Evolutionary conservation across 53 echinoderm and acorn worm species (phyloP).

Genomic region (Arbacia lixula): DNA sequence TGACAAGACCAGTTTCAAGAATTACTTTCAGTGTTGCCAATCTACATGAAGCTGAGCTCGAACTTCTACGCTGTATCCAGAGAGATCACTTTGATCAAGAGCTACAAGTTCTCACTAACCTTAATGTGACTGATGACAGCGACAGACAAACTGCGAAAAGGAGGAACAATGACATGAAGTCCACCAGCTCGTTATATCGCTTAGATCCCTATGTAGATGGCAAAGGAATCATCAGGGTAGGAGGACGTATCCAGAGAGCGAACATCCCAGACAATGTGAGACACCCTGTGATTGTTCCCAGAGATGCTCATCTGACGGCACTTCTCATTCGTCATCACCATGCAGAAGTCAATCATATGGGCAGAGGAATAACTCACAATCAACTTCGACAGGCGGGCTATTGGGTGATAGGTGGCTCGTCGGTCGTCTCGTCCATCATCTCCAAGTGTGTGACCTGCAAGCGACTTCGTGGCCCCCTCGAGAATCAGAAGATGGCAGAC

Average conservation of each 20-base stretch:
- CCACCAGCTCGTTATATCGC: neutral
- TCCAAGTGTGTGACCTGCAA: conserved; percentile 62
- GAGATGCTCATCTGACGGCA: neutral
- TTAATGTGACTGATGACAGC: neutral
- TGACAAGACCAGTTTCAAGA: neutral
- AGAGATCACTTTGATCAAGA: neutral
- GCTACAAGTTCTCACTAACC: neutral
- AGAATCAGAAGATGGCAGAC: conserved; percentile 71
- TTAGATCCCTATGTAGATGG: neutral
- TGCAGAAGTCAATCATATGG: conserved; percentile 60
- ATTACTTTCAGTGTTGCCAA: neutral
- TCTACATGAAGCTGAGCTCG: neutral
- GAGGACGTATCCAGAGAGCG: neutral
- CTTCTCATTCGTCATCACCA: conserved; percentile 58
- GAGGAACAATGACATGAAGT: too few species aligned
- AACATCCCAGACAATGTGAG: neutral
- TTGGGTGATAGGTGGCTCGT: conserved; percentile 55
- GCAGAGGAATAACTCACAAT: conserved; percentile 58
- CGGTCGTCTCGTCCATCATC: conserved; percentile 55
- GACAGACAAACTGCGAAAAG: neutral
- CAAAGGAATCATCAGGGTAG: neutral
- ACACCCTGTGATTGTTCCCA: neutral
- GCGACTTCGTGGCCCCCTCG: conserved; percentile 26
- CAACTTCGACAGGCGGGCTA: conserved; percentile 52
- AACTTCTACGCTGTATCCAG: neutral